A percentile compares a stretch with the other conserved stretches of the same genome.
Conservation (phyloP, 2,888 invertebrate species). For the Lamproptera curius region DNA sequence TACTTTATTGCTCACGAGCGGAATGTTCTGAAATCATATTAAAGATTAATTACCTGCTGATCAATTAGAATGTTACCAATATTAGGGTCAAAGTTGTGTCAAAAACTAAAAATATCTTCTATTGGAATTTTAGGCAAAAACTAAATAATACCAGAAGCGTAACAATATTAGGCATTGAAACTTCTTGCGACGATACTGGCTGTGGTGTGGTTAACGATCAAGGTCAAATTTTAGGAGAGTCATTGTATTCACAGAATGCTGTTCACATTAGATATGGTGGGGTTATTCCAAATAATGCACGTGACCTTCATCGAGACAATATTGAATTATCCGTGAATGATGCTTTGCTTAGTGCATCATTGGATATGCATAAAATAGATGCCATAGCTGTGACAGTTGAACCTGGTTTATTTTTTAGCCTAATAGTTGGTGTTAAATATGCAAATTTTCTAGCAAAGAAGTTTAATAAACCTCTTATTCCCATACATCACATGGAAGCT, state of each 20-base stretch:
- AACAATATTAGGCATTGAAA: slow-evolving; percentile 93
- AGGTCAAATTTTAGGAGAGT: slow-evolving; percentile 88
- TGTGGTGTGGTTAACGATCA: slow-evolving; percentile 88
- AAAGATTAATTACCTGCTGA: too few relatives aligned
- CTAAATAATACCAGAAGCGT: slow-evolving; percentile 23
- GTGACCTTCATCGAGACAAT: slow-evolving; percentile 86
- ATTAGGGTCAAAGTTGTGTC: slow-evolving; percentile 2
- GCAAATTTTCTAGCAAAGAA: slow-evolving; percentile 85
- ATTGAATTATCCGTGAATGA: slow-evolving; percentile 85
- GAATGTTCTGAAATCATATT: too few relatives aligned
- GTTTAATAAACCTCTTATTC: slow-evolving; percentile 89
- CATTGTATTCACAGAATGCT: slow-evolving; percentile 87
- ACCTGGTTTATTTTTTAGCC: slow-evolving; percentile 90
- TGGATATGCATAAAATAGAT: slow-evolving; percentile 83
- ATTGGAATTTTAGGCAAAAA: not conserved
- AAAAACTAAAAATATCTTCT: not conserved
- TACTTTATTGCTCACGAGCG: too few relatives aligned
- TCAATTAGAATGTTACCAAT: not conserved
- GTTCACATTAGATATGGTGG: slow-evolving; percentile 88
- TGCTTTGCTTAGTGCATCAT: slow-evolving; percentile 79
- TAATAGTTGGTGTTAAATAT: slow-evolving; percentile 89
- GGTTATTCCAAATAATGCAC: slow-evolving; percentile 92
- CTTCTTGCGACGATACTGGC: slow-evolving; percentile 98
- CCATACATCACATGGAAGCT: slow-evolving; percentile 99
- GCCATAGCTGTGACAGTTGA: slow-evolving; percentile 95